Percentiles rank a stretch among this genome's conserved stretches.
Conservation (phyloP, 1,140 invertebrate genomes). For the Tetragnatha versicolor region DNA sequence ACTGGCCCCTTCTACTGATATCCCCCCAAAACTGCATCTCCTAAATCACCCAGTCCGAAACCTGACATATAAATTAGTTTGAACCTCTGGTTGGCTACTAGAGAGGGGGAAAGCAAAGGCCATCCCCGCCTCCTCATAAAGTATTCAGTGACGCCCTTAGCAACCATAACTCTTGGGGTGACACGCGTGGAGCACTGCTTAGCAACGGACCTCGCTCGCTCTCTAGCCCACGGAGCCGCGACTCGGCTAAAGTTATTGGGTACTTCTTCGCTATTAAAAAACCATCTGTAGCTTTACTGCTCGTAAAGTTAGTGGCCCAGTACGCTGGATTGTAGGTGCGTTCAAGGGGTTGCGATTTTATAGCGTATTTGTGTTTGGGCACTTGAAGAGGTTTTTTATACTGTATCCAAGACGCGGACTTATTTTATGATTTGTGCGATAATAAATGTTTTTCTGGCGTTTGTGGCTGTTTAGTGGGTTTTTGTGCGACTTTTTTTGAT, state of each 20-base stretch:
- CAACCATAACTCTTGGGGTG: slow-evolving; percentile 50
- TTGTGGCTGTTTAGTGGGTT: too few relatives aligned
- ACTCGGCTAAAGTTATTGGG: slow-evolving; percentile 3
- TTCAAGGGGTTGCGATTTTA: too few relatives aligned
- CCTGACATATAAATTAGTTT: slow-evolving; percentile 53
- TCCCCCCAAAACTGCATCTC: neutral
- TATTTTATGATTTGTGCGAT: too few relatives aligned
- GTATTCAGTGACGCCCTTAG: slow-evolving; percentile 55
- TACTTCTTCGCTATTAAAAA: slow-evolving; percentile 44
- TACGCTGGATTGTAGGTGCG: too few relatives aligned
- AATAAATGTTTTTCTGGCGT: too few relatives aligned
- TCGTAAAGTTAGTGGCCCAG: slow-evolving; percentile 23
- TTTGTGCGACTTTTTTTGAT: too few relatives aligned
- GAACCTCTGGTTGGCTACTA: slow-evolving; percentile 49
- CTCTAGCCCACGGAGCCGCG: neutral
- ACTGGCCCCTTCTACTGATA: too few relatives aligned
- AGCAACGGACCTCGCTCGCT: slow-evolving; percentile 24
- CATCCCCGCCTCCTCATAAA: slow-evolving; percentile 53
- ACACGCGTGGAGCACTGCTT: slow-evolving; percentile 24
- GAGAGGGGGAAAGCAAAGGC: neutral
- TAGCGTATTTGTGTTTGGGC: too few relatives aligned
- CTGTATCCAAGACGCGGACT: too few relatives aligned
- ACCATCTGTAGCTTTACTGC: slow-evolving; percentile 10
- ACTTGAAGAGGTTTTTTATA: too few relatives aligned
- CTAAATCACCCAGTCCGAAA: slow-evolving; percentile 20